Percentiles rank a stretch among this genome's conserved stretches.
Conservation (phyloP, 2,113 vertebrate species). For the Lichenostomus cassidix region DNA sequence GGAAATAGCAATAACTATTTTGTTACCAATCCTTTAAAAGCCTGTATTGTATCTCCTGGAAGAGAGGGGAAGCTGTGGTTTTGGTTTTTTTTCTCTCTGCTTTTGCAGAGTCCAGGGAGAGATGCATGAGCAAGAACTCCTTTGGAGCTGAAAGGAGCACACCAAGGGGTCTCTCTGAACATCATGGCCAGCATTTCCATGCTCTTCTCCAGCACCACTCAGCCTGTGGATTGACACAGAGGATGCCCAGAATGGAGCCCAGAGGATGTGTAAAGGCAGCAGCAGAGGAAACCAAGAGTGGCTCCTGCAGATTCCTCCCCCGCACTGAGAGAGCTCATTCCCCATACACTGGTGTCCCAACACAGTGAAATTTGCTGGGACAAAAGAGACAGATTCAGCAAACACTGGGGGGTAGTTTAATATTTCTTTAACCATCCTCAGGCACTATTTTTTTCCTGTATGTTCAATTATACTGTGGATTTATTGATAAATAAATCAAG, state of each 20-base stretch:
- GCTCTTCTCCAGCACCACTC: not conserved
- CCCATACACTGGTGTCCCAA: not conserved
- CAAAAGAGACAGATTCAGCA: slow-evolving; percentile 40
- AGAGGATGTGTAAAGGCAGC: not conserved
- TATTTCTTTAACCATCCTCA: slow-evolving; percentile 17
- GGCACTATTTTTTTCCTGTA: not conserved
- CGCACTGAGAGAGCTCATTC: not conserved
- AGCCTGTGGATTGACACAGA: not conserved
- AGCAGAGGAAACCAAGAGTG: not conserved
- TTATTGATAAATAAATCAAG: slow-evolving; percentile 61
- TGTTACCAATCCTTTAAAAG: not conserved
- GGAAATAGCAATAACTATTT: not conserved
- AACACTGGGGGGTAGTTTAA: slow-evolving; percentile 14
- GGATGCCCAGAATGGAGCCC: not conserved
- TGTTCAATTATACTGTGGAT: slow-evolving; percentile 36
- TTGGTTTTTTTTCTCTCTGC: not conserved
- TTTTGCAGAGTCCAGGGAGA: not conserved
- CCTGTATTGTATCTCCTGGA: not conserved
- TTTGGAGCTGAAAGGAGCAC: not conserved
- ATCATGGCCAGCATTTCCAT: not conserved
- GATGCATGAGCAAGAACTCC: not conserved
- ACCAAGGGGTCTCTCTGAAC: not conserved
- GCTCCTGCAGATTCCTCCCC: not conserved
- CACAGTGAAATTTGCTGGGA: not conserved
- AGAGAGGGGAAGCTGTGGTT: not conserved